A percentile compares a stretch with the other conserved stretches of the same genome.
phyloP scores from a whole-genome alignment of 2,888 invertebrate genomes.

The Andrena trimmerana region DNA sequence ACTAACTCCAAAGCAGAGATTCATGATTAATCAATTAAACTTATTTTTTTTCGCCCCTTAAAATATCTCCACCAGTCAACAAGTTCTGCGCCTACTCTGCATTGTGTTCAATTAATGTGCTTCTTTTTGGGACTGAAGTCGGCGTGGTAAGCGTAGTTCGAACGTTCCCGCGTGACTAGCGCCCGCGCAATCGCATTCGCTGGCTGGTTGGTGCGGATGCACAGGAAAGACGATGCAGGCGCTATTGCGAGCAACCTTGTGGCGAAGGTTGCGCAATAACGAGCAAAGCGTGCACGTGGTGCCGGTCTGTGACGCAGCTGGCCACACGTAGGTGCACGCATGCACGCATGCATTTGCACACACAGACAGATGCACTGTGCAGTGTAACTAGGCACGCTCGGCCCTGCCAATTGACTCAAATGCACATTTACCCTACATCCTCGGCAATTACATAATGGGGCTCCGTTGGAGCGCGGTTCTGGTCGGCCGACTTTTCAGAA shows the following conservation, averaged over 20 bases:
- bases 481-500: constrained; percentile 54
- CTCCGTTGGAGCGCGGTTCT: constrained; percentile 51
- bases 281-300: constrained; percentile 71
- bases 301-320: constrained; percentile 60
- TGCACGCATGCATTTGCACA: constrained; percentile 51
- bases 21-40: too few species aligned
- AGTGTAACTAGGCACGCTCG: constrained; percentile 68
- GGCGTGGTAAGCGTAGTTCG: background rate
- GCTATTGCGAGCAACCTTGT: constrained; percentile 72
- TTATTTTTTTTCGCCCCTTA: too few species aligned
- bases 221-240: constrained; percentile 36
- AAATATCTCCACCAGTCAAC: too few species aligned
- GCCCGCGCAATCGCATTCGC: background rate
- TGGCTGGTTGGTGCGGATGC: background rate
- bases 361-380: constrained; percentile 41
- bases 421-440: constrained; percentile 84
- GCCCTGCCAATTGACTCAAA: constrained; percentile 83
- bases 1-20: too few species aligned
- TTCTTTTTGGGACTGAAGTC: too few species aligned
- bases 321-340: constrained; percentile 49
- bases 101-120: too few species aligned
- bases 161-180: background rate
- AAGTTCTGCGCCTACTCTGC: too few species aligned
- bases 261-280: constrained; percentile 77
- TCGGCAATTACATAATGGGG: constrained; percentile 82